A percentile compares a stretch with the other conserved stretches of the same genome.
Evolutionary conservation across 92 coral and sea anemone genomes (phyloP).

Genomic region (Hydrozoanthus gracilis): DNA sequence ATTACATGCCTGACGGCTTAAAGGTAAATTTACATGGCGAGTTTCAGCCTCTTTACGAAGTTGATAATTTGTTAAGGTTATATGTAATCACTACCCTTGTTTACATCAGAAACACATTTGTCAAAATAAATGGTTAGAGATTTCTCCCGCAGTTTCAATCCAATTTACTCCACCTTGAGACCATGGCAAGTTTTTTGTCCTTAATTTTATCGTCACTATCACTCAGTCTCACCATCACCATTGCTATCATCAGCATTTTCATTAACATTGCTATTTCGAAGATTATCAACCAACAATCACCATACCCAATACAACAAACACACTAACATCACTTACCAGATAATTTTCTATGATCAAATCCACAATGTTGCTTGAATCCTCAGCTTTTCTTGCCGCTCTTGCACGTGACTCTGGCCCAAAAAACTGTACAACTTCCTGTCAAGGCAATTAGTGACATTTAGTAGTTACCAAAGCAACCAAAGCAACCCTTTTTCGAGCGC

Average conservation of each 20-base stretch:
- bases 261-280: not conserved
- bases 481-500: not conserved
- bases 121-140: too few species aligned
- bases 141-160: too few species aligned
- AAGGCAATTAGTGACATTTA: not conserved
- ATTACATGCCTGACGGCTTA: not conserved
- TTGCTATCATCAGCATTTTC: too few species aligned
- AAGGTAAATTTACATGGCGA: not conserved
- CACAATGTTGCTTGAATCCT: conserved; percentile 91
- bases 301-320: not conserved
- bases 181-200: not conserved
- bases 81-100: too few species aligned
- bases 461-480: not conserved
- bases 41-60: too few species aligned
- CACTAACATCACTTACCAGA: conserved; percentile 59
- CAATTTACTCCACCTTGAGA: too few species aligned
- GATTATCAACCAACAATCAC: not conserved
- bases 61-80: too few species aligned
- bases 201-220: not conserved
- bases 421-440: conserved; percentile 75
- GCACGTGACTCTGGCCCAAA: conserved; percentile 91
- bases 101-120: too few species aligned
- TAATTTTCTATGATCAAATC: conserved; percentile 84
- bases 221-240: too few species aligned
- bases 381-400: conserved; percentile 69